Conservation (phyloP, 2,113 vertebrate species). For the Psammodynastes pulverulentus region DNA sequence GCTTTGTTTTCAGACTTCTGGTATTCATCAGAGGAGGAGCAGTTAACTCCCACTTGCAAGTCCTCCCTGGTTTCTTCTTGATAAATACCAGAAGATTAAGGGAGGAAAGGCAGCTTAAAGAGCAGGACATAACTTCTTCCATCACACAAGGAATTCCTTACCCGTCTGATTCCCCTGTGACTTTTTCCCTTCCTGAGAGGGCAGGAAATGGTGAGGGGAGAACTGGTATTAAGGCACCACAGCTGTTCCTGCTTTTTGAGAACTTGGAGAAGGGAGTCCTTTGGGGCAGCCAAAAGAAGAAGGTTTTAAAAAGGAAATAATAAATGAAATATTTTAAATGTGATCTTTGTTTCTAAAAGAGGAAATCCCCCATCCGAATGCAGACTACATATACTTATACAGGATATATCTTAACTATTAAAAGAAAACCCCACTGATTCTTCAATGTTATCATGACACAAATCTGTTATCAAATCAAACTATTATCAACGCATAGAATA, state of each 20-base stretch:
- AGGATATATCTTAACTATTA: background rate
- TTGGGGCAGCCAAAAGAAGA: background rate
- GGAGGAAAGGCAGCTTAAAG: background rate
- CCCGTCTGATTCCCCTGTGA: background rate
- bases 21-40: background rate
- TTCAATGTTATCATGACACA: background rate
- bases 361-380: background rate
- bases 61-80: background rate
- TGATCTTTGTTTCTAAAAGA: background rate
- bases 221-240: background rate
- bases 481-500: background rate
- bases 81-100: conserved; percentile 7
- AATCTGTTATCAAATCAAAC: background rate
- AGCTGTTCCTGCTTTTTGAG: background rate
- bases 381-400: background rate
- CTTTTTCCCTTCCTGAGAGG: background rate
- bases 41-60: background rate
- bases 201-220: background rate
- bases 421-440: background rate
- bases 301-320: background rate
- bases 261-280: background rate
- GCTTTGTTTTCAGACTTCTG: background rate
- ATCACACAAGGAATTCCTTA: background rate
- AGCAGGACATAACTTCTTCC: background rate
- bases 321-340: background rate